Evolutionary conservation across 2,888 invertebrate species (phyloP).

Genomic region (Lithophane ornitopus): DNA sequence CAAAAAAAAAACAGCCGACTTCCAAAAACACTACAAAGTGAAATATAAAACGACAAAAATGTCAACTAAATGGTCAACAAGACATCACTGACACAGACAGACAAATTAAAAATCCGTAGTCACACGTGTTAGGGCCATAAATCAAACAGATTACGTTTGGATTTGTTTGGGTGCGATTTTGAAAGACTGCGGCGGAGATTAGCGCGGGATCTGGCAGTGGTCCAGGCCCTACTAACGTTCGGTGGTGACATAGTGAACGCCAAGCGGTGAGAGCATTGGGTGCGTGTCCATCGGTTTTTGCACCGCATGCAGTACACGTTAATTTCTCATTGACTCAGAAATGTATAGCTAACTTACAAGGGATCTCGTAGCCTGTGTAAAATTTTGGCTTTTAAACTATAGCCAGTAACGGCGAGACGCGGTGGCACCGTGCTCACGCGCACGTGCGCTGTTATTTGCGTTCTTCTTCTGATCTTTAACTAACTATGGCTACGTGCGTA

Average conservation of each 20-base stretch:
- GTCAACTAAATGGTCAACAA: too few species aligned
- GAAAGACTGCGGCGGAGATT: conserved; percentile 69
- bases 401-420: conserved; percentile 66
- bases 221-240: conserved; percentile 65
- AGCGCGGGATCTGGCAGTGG: conserved; percentile 71
- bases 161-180: conserved; percentile 77
- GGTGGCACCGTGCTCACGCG: conserved; percentile 69
- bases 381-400: conserved; percentile 31
- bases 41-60: too few species aligned
- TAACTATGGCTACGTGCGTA: conserved; percentile 29
- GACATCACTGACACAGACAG: too few species aligned
- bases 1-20: too few species aligned
- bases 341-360: conserved; percentile 23
- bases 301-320: not conserved
- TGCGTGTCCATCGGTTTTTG: conserved; percentile 25
- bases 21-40: too few species aligned
- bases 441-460: conserved; percentile 57
- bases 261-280: not conserved
- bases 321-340: conserved; percentile 26
- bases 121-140: too few species aligned
- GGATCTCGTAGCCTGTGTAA: conserved; percentile 3
- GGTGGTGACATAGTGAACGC: conserved; percentile 19
- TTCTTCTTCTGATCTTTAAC: conserved; percentile 24
- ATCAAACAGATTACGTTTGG: too few species aligned
- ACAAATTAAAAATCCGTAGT: too few species aligned